Percentiles rank a stretch among this genome's conserved stretches.
Conservation (phyloP, 2,113 vertebrate genomes). For the Leucoraja erinaceus region DNA sequence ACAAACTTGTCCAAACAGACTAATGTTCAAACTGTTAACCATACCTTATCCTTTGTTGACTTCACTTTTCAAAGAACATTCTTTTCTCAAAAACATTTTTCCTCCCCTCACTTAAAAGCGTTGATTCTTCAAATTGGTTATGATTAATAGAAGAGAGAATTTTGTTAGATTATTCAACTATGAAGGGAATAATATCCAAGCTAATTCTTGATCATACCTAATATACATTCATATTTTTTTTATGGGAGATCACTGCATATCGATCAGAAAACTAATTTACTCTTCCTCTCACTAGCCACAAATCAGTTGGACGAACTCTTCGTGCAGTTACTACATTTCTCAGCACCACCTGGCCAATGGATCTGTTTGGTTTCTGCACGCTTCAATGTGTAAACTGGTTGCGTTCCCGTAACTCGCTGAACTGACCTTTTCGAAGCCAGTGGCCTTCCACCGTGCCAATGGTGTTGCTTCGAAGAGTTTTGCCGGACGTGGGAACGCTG, state of each 20-base stretch:
- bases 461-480: constrained; percentile 79
- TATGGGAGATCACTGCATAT: not conserved
- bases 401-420: not conserved
- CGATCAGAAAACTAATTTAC: not conserved
- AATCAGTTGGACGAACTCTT: not conserved
- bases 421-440: constrained; percentile 80
- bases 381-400: not conserved
- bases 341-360: not conserved
- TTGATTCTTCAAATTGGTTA: not conserved
- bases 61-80: not conserved
- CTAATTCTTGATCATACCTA: not conserved
- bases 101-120: not conserved
- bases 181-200: not conserved
- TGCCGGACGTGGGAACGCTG: constrained; percentile 66
- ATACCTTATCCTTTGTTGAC: not conserved
- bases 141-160: not conserved
- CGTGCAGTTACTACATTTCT: not conserved
- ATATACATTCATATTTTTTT: not conserved
- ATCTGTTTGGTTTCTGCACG: not conserved
- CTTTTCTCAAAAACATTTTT: not conserved
- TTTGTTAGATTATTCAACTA: not conserved
- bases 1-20: not conserved
- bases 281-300: not conserved
- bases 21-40: not conserved
- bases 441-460: constrained; percentile 79